Base-by-base conservation (phyloP, 2,888 invertebrate species). In the Ophion obscuratus region DNA sequence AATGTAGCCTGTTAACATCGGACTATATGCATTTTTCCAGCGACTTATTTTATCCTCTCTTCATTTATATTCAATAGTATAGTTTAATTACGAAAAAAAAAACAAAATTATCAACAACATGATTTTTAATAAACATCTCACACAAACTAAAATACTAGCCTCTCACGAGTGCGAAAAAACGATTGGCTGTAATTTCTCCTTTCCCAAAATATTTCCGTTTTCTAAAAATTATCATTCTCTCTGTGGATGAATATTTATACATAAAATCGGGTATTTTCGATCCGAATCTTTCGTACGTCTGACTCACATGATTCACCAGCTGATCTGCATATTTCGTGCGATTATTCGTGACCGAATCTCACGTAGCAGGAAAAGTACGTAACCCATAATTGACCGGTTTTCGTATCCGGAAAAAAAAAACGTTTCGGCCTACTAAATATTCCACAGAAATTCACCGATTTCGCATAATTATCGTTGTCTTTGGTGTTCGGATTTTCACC, bases 271-370 rank as follows among this genome's bases (percentile, higher is more conserved):
- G 44, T 62, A 17, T 61, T 59, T 61, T 59, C 36, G 24, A 74
- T 44, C 27, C n/a, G 31, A n/a, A 20, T 59, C n/a, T 73, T 36
- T 36, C 40, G 20, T 73, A 70, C 17, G 53, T 53, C 24, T 70
- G 70, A 70, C 47, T 76, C 64, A 27, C 31, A 31, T 31, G 61
- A 70, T 44, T 61, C 27, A 10, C 70, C 70, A 78, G 61, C 70
- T 70, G 61, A 78, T 70, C 40, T n/a, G 59, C 70, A 44, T 20
- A 24, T 67, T 57, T 20, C 17, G 17, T 64, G 9, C 47, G 7
- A 62, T 17, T 31, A 31, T 59, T 53, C 53, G 67, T 74, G 27
- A 57, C 40, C 24, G 31, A 81, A 36, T 75, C 64, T 20, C 71
- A 5, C 14, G 44, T 27, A 79, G 59, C 17, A 44, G 61, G n/a